phyloP scores from a whole-genome alignment of 2,888 invertebrate species.

The Philonicus albiceps region DNA sequence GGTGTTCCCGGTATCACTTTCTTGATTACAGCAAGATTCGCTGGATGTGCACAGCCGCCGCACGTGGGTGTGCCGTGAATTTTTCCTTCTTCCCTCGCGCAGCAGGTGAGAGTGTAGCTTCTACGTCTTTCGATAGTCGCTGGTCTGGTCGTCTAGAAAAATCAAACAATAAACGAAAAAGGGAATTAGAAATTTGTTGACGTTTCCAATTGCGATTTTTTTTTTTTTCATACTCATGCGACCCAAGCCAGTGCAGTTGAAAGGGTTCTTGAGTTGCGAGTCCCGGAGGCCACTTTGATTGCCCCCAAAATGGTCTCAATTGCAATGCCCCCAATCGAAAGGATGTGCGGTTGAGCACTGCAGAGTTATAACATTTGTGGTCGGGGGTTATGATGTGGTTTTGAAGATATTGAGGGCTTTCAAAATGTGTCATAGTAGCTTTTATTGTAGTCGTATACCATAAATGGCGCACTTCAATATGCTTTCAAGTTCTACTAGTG shows the following conservation, averaged over 20 bases:
- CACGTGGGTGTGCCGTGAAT: neutral
- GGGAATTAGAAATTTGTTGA: slow-evolving; percentile 25
- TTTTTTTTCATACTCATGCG: neutral
- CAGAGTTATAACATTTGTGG: neutral
- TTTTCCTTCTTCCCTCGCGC: neutral
- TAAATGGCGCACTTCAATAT: neutral
- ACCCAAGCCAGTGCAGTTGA: neutral
- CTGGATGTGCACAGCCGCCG: neutral
- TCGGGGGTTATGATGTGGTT: too few relatives aligned
- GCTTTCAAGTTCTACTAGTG: too few relatives aligned
- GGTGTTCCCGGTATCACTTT: slow-evolving; percentile 21
- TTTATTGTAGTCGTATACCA: neutral
- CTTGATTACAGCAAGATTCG: slow-evolving; percentile 35
- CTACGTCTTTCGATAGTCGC: neutral
- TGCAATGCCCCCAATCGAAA: neutral
- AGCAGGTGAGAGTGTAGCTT: neutral
- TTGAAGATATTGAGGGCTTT: neutral
- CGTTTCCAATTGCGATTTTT: neutral
- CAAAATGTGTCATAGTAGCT: neutral
- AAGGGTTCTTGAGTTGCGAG: neutral
- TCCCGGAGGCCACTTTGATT: neutral
- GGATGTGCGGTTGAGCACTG: neutral
- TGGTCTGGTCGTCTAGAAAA: slow-evolving; percentile 42
- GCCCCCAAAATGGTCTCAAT: neutral
- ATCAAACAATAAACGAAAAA: neutral